Evolutionary conservation across 2,797 vertebrate species (phyloP).

Genomic region (Agapornis canus): DNA sequence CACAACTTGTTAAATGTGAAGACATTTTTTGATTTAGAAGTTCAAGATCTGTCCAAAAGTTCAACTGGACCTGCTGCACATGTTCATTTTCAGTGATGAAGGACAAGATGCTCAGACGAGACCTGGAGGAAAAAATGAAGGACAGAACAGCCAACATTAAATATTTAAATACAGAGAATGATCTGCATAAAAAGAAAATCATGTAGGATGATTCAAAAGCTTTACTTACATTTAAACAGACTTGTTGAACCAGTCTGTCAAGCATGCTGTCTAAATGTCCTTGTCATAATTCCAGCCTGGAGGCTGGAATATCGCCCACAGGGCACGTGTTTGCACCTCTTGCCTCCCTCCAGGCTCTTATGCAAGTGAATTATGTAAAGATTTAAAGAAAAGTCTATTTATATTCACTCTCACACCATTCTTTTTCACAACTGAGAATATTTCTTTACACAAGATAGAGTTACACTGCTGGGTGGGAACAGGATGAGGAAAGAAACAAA

Average conservation of each 20-base stretch:
- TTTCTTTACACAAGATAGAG: neutral
- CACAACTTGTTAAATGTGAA: neutral
- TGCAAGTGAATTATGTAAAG: neutral
- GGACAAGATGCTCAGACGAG: neutral
- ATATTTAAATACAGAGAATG: neutral
- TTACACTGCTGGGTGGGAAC: neutral
- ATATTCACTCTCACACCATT: neutral
- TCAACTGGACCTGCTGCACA: neutral
- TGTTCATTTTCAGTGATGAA: neutral
- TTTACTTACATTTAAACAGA: neutral
- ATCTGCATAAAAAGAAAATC: neutral
- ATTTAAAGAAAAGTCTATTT: constrained; percentile 18
- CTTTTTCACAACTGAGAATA: neutral
- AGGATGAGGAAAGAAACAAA: neutral
- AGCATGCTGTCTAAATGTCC: constrained; percentile 28
- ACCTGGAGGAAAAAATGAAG: neutral
- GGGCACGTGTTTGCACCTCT: constrained; percentile 10
- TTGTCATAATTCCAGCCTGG: constrained; percentile 26
- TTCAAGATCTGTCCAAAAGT: neutral
- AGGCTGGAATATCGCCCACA: constrained; percentile 19
- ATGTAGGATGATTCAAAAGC: neutral
- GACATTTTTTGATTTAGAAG: neutral
- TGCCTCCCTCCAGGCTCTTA: neutral
- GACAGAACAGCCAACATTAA: neutral
- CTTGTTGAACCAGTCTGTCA: constrained; percentile 30